phyloP scores from a whole-genome alignment of 2,113 vertebrate genomes.

The Pomatorhinus ruficollis region DNA sequence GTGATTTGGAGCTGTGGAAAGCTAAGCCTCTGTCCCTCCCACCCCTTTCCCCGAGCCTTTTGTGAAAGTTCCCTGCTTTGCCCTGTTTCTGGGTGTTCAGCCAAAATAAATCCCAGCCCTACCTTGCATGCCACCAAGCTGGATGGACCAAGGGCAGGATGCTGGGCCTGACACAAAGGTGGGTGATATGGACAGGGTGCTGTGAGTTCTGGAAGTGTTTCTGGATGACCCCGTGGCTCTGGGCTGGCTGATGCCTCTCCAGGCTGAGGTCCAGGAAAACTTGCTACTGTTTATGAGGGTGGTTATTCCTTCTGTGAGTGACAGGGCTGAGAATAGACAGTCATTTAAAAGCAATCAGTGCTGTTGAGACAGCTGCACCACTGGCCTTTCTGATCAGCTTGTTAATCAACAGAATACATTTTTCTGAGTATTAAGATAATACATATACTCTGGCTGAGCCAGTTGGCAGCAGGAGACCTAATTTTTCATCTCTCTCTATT shows the following conservation, averaged over 20 bases:
- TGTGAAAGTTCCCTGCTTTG: neutral
- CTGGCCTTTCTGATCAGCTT: slow-evolving; percentile 50
- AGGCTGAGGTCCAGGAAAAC: slow-evolving; percentile 34
- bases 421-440: slow-evolving; percentile 34
- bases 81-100: neutral
- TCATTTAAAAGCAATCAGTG: slow-evolving; percentile 38
- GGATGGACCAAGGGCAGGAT: neutral
- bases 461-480: slow-evolving; percentile 12
- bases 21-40: neutral
- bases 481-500: slow-evolving; percentile 10
- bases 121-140: rapidly evolving
- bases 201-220: neutral
- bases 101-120: neutral
- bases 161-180: neutral
- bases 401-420: slow-evolving; percentile 53
- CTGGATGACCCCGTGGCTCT: neutral
- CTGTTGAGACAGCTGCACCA: slow-evolving; percentile 59
- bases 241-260: neutral
- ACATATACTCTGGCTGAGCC: neutral
- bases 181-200: neutral
- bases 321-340: slow-evolving; percentile 21
- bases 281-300: slow-evolving; percentile 30
- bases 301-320: slow-evolving; percentile 31
- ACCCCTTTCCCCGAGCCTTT: neutral
- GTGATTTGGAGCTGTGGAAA: neutral